Evolutionary conservation across 2,797 vertebrate species (phyloP), one percentile per base, ranked within the genome.

Genomic region (Hyperoplus lanceolatus): DNA sequence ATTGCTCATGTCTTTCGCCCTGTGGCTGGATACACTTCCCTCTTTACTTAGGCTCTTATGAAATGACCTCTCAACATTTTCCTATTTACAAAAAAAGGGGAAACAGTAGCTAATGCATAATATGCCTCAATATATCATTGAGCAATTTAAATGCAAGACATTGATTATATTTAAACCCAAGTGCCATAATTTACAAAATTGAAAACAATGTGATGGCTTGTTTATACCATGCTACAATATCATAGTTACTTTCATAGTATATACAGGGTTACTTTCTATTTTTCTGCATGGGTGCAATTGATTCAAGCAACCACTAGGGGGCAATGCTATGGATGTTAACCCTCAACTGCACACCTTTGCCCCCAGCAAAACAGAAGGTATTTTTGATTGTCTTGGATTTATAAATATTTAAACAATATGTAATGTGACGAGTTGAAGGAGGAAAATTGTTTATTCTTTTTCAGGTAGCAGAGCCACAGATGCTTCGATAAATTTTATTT

Each of bases 1-100:
- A 86, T 90, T 79, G 72, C 61, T 77, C 48, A 11, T 75, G 72
- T 88, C 41, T 82, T 83, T 82, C 3, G 59, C 81, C 73, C 60
- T 90, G 70, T 69, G 83, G 84, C 59, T 78, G 59, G n/a, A 29
- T 53, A 16, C 62, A 62, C 60, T 38, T 71, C 58, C 50, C 57
- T 71, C 54, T 62, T 46, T 56, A 1, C 67, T 73, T 21, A 42
- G 13, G 42, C 49, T 39, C 65, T 75, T 59, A 56, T 68, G 55
- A 79, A 77, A 53, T 79, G 14, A 78, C 66, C 53, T 66, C 43
- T 65, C 45, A 60, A 48, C 58, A 14, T 61, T 70, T 14, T 43
- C 54, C 36, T 54, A 16, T 77, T 75, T 67, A 50, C 8, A 16
- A 61, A 63, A n/a, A 3, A 6, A 12, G 7, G 5, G 16, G 9